phyloP scores from a whole-genome alignment of 2,888 invertebrate genomes.

The Drosophila picticornis region DNA sequence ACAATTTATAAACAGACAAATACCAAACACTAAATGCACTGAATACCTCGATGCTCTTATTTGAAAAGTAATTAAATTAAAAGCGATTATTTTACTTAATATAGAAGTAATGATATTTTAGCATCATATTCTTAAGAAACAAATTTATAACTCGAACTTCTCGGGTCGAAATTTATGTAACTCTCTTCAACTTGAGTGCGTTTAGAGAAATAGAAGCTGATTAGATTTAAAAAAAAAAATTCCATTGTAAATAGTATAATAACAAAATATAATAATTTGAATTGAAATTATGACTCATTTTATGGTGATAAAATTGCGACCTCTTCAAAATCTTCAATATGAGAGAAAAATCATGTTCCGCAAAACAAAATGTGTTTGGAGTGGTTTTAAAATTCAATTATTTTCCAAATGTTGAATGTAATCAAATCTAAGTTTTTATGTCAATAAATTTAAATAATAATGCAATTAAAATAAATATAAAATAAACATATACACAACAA shows the following conservation, averaged over 20 bases:
- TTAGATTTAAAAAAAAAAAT: not conserved
- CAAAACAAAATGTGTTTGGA: not conserved
- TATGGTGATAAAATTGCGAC: not conserved
- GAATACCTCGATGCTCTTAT: constrained; percentile 20
- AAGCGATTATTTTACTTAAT: not conserved
- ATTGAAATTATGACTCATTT: not conserved
- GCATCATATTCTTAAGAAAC: not conserved
- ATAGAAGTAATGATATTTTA: not conserved
- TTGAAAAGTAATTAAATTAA: not conserved
- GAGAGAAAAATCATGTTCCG: not conserved
- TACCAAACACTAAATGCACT: constrained; percentile 4
- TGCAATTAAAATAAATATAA: not conserved
- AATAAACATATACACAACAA: not conserved
- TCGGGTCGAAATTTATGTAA: not conserved
- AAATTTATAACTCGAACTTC: not conserved
- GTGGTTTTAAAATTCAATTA: not conserved
- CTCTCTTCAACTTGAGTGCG: not conserved
- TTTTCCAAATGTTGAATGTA: not conserved
- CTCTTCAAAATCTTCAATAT: not conserved
- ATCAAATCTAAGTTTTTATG: not conserved
- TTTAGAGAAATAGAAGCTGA: not conserved
- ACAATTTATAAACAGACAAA: constrained; percentile 19
- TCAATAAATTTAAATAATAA: not conserved
- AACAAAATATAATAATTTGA: too few relatives aligned
- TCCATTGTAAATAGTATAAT: not conserved